Conservation (phyloP, 2,888 invertebrate species). For the Lagria hirta region DNA sequence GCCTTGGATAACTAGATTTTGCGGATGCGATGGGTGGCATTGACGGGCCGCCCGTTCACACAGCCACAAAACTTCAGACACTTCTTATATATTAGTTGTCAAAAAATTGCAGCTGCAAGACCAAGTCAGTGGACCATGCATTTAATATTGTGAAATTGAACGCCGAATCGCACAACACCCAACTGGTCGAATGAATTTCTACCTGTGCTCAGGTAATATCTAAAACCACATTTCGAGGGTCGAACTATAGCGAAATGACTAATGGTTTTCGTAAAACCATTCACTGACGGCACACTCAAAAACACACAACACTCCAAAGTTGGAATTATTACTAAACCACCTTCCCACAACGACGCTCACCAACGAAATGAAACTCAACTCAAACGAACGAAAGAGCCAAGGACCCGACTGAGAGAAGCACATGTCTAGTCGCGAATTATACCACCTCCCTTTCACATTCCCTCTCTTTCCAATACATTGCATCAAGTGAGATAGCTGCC, state of each 20-base stretch:
- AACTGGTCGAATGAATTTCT: constrained; percentile 27
- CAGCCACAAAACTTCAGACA: constrained; percentile 23
- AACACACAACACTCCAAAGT: constrained; percentile 4
- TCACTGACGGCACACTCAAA: constrained; percentile 2
- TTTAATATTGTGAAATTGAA: constrained; percentile 22
- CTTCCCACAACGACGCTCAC: constrained; percentile 8
- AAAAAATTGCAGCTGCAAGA: constrained; percentile 35
- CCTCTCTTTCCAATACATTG: constrained; percentile 20
- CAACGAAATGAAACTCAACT: constrained; percentile 18
- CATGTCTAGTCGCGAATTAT: constrained; percentile 20
- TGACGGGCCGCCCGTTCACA: constrained; percentile 39
- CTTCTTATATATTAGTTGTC: constrained; percentile 4
- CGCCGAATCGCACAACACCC: constrained; percentile 8
- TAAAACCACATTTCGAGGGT: constrained; percentile 24
- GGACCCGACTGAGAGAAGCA: constrained; percentile 25
- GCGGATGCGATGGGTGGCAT: constrained; percentile 39
- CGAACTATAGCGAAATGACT: constrained; percentile 32
- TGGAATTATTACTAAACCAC: constrained; percentile 1
- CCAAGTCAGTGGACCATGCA: constrained; percentile 27
- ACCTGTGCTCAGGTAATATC: constrained; percentile 37
- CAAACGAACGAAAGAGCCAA: too few relatives aligned
- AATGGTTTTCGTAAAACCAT: constrained; percentile 29
- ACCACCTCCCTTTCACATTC: constrained; percentile 4
- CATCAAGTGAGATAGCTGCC: constrained; percentile 21
- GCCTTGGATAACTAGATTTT: constrained; percentile 36